Evolutionary conservation across 2,113 vertebrate species (phyloP).

Genomic region (Gyps fulvus): DNA sequence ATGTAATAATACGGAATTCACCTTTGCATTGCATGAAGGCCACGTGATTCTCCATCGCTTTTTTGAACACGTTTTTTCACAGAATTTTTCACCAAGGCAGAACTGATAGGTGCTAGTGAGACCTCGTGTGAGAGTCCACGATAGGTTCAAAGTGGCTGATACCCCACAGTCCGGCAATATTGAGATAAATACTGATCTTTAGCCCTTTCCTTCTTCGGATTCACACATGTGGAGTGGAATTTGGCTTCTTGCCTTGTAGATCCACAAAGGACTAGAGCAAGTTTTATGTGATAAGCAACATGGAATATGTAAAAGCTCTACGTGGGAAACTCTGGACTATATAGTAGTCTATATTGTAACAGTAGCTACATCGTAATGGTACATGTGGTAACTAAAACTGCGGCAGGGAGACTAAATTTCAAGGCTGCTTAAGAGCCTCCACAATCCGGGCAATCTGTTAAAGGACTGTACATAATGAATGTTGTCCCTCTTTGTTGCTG

Average conservation of each 20-base stretch:
- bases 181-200: background rate
- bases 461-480: conserved; percentile 26
- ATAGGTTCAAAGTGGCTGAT: background rate
- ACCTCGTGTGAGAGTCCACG: background rate
- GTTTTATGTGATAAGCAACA: background rate
- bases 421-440: background rate
- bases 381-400: background rate
- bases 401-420: background rate
- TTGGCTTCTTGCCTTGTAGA: background rate
- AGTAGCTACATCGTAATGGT: background rate
- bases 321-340: background rate
- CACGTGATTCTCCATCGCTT: rapidly evolving
- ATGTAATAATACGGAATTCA: background rate
- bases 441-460: conserved; percentile 55
- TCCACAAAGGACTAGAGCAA: rapidly evolving
- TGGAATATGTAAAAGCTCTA: background rate
- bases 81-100: background rate
- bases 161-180: background rate
- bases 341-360: background rate
- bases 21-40: background rate
- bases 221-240: background rate
- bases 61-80: background rate
- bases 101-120: background rate
- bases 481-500: conserved; percentile 19
- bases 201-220: background rate